Conservation (phyloP, 2,113 vertebrate species). For the Triplophysa tibetana region DNA sequence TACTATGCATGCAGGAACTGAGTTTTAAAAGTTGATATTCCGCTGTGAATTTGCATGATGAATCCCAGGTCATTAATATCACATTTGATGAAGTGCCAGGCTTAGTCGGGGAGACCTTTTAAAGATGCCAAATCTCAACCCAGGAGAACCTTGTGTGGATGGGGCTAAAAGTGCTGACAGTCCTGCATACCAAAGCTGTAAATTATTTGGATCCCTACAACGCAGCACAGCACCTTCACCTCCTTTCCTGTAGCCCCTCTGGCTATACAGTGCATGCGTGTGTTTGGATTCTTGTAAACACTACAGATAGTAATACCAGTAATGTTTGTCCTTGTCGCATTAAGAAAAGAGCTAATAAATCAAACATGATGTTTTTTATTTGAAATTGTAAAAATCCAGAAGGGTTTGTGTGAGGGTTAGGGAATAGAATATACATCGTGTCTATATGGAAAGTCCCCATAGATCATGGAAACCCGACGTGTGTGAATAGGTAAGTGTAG, state of each 20-base stretch:
- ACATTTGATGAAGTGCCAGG: conserved; percentile 51
- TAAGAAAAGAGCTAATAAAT: too few relatives aligned
- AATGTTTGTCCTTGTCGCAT: too few relatives aligned
- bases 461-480: background rate
- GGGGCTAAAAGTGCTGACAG: conserved; percentile 27
- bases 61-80: conserved; percentile 55
- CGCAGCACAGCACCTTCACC: conserved; percentile 24
- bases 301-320: too few relatives aligned
- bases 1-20: conserved; percentile 24
- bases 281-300: background rate
- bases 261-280: background rate
- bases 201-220: conserved; percentile 44
- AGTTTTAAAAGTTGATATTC: conserved; percentile 44
- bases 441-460: too few relatives aligned
- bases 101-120: conserved; percentile 40
- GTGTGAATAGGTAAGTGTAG: background rate
- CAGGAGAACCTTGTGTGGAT: conserved; percentile 17
- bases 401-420: too few relatives aligned
- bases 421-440: too few relatives aligned
- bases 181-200: conserved; percentile 37
- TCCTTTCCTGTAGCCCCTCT: conserved; percentile 18
- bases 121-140: conserved; percentile 33
- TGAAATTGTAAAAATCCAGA: too few relatives aligned
- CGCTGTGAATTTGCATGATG: conserved; percentile 50
- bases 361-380: too few relatives aligned